These are phyloP conservation scores for Podabrus alpinus DNA, from an alignment of 2,888 invertebrate species.

Conservation along the genomic window DNA sequence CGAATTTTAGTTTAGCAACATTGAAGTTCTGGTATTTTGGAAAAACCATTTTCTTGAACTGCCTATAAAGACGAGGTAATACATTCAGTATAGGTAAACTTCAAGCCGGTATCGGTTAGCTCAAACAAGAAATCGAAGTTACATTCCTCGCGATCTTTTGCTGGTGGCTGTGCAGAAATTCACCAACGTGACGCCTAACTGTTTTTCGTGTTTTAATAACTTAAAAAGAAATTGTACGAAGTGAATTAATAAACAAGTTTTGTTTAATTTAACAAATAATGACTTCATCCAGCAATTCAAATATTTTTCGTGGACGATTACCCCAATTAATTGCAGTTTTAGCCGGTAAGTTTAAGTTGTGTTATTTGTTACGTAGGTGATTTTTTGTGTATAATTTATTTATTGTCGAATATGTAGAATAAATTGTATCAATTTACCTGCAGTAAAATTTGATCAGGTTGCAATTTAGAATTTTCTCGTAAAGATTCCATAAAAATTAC, in stretches of 20 bases:
- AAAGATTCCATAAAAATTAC: no score
- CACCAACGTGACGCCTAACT: background rate
- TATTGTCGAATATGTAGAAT: no score
- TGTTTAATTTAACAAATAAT: slow-evolving; percentile 2
- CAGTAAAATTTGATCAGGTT: no score
- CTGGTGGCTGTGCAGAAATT: background rate
- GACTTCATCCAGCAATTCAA: background rate
- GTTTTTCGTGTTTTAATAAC: background rate
- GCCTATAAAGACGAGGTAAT: background rate
- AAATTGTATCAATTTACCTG: no score
- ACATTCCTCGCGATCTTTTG: background rate
- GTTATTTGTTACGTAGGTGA: background rate
- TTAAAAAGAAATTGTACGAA: background rate
- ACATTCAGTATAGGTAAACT: no score
- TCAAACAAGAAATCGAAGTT: background rate
- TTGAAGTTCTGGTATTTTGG: background rate
- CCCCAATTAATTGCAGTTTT: slow-evolving; percentile 50
- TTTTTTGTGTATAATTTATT: no score
- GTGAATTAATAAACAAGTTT: background rate
- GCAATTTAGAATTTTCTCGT: no score
- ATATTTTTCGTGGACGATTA: slow-evolving; percentile 44
- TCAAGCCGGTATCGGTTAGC: background rate
- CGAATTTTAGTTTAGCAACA: background rate
- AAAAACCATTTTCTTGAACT: background rate
- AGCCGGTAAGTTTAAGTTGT: slow-evolving; percentile 45